Evolutionary conservation across 2,113 vertebrate genomes (phyloP), one percentile per base, ranked within the genome.

Genomic region (Mormyrus lacerda): DNA sequence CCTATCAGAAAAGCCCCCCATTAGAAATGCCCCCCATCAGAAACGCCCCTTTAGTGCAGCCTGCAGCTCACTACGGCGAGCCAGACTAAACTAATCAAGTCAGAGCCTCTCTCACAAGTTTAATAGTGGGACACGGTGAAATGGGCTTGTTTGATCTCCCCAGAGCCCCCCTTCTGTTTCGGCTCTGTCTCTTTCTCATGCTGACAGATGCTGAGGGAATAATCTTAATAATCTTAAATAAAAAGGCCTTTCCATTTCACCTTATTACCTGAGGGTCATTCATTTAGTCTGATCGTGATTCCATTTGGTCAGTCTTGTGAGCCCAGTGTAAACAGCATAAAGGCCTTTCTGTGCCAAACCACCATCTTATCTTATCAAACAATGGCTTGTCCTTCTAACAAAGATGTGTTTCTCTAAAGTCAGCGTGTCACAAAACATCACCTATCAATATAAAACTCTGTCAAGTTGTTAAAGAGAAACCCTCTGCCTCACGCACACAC

Each of bases 261-360:
- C 69, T 87, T 89, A 65, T 91, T 90, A 89, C 89, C 45, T 89
- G 89, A 50, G 17, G 45, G 24, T 55, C 90, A 51, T 91, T 65
- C 53, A 55, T 55, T 79, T 88, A 82, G 69, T 88, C 53, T 53
- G 89, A 82, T 91, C 88, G 3, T 89, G 90, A 92, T 91, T 90
- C 65, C 92, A 92, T 92, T 90, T 88, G 51, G 90, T 87, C 85
- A 76, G 79, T 93, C 93, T 92, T 90, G 91, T 91, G 92, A 93
- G 76, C 88, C 89, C 42, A 84, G 86, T 73, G 92, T 94, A 93
- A 94, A 94, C 91, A 93, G 89, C 87, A 87, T 4, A 1, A 27
- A 92, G 91, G 44, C 90, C 35, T 58, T 31, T 45, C 31, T n/a
- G 45, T 92, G 91, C 91, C 13, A 0, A 82, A 90, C 89, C 91